Evolutionary conservation across 1,140 invertebrate genomes (phyloP).

Genomic region (Sesamia nonagrioides): DNA sequence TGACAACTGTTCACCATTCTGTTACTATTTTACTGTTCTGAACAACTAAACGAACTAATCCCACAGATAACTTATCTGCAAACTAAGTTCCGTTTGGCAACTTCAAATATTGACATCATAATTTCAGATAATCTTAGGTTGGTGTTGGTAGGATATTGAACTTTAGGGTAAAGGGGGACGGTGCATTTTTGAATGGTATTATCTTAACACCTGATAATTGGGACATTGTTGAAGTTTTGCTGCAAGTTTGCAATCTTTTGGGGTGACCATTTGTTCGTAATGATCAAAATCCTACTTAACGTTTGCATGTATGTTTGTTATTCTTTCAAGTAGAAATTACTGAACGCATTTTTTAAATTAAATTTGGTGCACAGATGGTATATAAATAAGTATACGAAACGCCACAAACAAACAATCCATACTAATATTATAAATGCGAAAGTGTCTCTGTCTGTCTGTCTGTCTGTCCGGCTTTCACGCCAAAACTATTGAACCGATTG

Average conservation of each 20-base stretch:
- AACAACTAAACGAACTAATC: conserved; percentile 33
- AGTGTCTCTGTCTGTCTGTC: no score
- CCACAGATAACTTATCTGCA: conserved; percentile 33
- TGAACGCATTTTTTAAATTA: no score
- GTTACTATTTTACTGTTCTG: conserved; percentile 22
- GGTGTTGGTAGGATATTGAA: conserved; percentile 21
- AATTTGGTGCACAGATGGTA: no score
- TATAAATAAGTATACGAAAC: no score
- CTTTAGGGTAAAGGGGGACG: conserved; percentile 20
- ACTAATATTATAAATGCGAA: no score
- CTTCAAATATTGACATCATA: conserved; percentile 64
- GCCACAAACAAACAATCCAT: no score
- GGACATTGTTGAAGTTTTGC: conserved; percentile 44
- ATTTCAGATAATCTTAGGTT: conserved; percentile 65
- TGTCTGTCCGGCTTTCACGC: no score
- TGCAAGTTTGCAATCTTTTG: conserved; percentile 54
- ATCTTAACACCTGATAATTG: conserved; percentile 45
- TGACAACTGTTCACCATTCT: background rate
- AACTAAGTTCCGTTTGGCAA: conserved; percentile 40
- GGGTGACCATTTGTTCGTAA: conserved; percentile 30
- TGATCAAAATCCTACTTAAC: background rate
- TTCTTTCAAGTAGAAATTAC: no score
- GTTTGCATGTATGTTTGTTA: no score
- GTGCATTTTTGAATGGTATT: conserved; percentile 14
- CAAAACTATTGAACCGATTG: no score